phyloP scores from a whole-genome alignment of 2,888 invertebrate genomes.

The Nomada fucata region DNA sequence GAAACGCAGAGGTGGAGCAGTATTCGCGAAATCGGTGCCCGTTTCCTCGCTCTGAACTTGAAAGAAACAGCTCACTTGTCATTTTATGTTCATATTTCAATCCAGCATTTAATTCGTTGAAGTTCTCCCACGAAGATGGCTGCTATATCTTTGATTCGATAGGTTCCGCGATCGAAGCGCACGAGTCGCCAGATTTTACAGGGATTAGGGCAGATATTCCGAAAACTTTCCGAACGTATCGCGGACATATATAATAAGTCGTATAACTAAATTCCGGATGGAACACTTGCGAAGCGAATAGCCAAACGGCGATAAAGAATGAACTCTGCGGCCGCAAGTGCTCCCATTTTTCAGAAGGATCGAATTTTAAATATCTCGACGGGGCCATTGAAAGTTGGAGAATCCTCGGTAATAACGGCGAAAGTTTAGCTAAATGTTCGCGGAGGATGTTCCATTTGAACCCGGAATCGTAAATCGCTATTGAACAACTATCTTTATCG shows the following conservation, averaged over 20 bases:
- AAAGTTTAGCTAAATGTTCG: conserved; percentile 56
- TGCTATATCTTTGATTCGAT: no score
- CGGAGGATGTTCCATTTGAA: conserved; percentile 22
- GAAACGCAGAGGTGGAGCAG: no score
- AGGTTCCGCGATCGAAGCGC: no score
- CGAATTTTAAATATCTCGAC: conserved; percentile 60
- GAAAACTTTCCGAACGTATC: not conserved
- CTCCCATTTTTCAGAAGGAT: conserved; percentile 39
- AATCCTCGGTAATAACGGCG: conserved; percentile 49
- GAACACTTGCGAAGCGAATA: conserved; percentile 15
- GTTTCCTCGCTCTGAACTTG: no score
- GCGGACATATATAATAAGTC: conserved; percentile 9
- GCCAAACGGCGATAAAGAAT: conserved; percentile 30
- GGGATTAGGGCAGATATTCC: not conserved
- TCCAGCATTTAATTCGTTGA: no score
- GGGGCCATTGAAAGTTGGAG: conserved; percentile 49
- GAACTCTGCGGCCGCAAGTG: conserved; percentile 28
- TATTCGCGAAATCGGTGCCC: no score
- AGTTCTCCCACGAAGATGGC: no score
- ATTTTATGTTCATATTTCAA: no score
- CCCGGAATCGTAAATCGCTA: conserved; percentile 41
- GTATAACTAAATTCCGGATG: conserved; percentile 2
- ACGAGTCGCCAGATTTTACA: no score
- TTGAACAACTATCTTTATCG: conserved; percentile 28
- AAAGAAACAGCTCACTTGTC: no score